These are phyloP conservation scores for Drosophila kanapiae DNA, from an alignment of 1,140 invertebrate species.

Conservation along the genomic window DNA sequence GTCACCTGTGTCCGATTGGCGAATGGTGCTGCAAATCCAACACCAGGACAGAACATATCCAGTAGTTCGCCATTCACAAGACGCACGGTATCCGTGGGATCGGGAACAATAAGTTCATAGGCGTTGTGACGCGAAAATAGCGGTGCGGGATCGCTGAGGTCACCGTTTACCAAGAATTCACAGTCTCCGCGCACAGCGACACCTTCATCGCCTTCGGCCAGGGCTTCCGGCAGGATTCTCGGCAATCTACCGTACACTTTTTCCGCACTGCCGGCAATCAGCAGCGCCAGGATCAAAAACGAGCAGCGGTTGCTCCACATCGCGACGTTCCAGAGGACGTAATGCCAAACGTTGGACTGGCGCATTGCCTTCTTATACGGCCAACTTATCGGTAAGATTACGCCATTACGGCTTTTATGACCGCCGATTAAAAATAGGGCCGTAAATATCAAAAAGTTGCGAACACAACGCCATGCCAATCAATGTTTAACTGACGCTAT, in stretches of 20 bases:
- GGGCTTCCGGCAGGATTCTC: conserved; percentile 46
- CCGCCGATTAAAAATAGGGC: conserved; percentile 8
- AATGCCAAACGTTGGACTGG: conserved; percentile 23
- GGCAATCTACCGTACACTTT: conserved; percentile 27
- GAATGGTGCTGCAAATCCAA: conserved; percentile 62
- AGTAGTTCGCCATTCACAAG: conserved; percentile 67
- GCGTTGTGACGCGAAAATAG: conserved; percentile 58
- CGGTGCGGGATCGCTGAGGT: conserved; percentile 75
- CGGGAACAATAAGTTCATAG: conserved; percentile 68
- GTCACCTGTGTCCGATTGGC: conserved; percentile 58
- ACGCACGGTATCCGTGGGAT: conserved; percentile 71
- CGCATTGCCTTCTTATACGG: conserved; percentile 47
- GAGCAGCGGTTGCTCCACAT: conserved; percentile 56
- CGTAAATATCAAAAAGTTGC: conserved; percentile 18
- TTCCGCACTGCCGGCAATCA: conserved; percentile 26
- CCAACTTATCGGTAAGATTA: conserved; percentile 21
- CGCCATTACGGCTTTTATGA: conserved; percentile 19
- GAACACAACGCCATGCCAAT: conserved; percentile 16
- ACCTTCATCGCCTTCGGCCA: conserved; percentile 56
- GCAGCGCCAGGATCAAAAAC: conserved; percentile 53
- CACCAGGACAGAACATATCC: conserved; percentile 75
- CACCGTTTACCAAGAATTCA: conserved; percentile 72
- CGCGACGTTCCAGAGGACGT: conserved; percentile 12
- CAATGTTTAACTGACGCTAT: conserved; percentile 26
- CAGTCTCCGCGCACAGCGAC: conserved; percentile 68